Conservation (phyloP, 2,888 invertebrate species). For the Perizoma affinitatum region DNA sequence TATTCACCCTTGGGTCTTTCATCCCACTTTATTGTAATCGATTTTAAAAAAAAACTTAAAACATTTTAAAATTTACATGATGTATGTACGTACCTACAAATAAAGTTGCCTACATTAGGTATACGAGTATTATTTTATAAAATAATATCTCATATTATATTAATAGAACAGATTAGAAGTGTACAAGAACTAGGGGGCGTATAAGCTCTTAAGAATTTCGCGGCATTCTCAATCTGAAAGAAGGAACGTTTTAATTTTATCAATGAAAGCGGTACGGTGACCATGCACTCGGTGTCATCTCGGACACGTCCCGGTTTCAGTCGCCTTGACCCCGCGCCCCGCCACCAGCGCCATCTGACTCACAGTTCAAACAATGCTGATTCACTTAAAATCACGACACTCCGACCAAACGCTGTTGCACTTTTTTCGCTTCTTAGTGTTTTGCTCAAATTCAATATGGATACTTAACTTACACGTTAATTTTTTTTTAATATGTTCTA, state of each 20-base stretch:
- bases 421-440: constrained; percentile 1
- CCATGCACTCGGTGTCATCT: constrained; percentile 43
- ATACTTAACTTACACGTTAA: neutral
- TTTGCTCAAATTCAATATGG: neutral
- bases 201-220: neutral
- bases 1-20: no score
- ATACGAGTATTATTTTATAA: no score
- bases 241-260: constrained; percentile 29
- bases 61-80: no score
- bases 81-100: no score
- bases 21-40: no score
- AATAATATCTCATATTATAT: no score
- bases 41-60: no score
- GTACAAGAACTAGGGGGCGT: no score
- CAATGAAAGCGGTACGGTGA: constrained; percentile 33
- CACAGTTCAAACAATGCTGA: constrained; percentile 37
- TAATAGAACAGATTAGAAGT: no score
- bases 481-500: neutral
- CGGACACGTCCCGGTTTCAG: constrained; percentile 54
- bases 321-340: constrained; percentile 38
- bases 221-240: constrained; percentile 22
- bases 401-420: constrained; percentile 10
- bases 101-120: no score
- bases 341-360: constrained; percentile 19
- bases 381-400: constrained; percentile 33